phyloP scores from a whole-genome alignment of 2,113 vertebrate genomes.

The Siniperca knerii region DNA sequence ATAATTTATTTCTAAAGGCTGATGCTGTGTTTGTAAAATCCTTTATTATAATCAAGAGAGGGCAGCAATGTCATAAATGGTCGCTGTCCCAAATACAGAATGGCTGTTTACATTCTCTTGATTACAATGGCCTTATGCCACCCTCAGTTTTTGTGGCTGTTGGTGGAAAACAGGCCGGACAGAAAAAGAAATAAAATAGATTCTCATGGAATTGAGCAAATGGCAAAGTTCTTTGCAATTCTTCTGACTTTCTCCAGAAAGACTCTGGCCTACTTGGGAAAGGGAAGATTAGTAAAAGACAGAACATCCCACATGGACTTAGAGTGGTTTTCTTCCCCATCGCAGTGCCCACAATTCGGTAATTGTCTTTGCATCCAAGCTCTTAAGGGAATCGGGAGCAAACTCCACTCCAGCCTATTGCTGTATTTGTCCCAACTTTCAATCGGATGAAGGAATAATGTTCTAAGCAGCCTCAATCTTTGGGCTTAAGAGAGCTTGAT shows the following conservation, averaged over 20 bases:
- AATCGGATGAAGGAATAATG: slow-evolving; percentile 72
- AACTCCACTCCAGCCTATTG: slow-evolving; percentile 51
- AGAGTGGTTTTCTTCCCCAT: slow-evolving; percentile 67
- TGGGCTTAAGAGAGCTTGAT: slow-evolving; percentile 55
- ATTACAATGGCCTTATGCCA: slow-evolving; percentile 24
- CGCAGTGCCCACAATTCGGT: slow-evolving; percentile 66
- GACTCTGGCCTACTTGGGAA: slow-evolving; percentile 65
- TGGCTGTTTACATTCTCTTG: slow-evolving; percentile 12
- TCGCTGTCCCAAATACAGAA: background rate
- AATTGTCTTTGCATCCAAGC: slow-evolving; percentile 76
- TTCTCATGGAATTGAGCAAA: slow-evolving; percentile 44
- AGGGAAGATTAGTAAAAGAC: slow-evolving; percentile 71
- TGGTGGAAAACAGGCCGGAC: slow-evolving; percentile 15
- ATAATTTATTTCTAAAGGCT: background rate
- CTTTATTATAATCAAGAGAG: slow-evolving; percentile 24
- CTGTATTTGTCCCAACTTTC: slow-evolving; percentile 67
- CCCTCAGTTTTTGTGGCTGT: slow-evolving; percentile 2
- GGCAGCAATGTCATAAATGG: background rate
- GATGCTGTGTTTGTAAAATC: background rate
- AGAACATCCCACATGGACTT: slow-evolving; percentile 74
- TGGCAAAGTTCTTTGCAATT: slow-evolving; percentile 55
- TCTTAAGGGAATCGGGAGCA: slow-evolving; percentile 58
- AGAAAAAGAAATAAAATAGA: background rate
- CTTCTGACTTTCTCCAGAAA: slow-evolving; percentile 53
- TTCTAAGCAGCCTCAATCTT: slow-evolving; percentile 64